Conservation (phyloP, 1,140 invertebrate species). For the Drosophila repleta region DNA sequence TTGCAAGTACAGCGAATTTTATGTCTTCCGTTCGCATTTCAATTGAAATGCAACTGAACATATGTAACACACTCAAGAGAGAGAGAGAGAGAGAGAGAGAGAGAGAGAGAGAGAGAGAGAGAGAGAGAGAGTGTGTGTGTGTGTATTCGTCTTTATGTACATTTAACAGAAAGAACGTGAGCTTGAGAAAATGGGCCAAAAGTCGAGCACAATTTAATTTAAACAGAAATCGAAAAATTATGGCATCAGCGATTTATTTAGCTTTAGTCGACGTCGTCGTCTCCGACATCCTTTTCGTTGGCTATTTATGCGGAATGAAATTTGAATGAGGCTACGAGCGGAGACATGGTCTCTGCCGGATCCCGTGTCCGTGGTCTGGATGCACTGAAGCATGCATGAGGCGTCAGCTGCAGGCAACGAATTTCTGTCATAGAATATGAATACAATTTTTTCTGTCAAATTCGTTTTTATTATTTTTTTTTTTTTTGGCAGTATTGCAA, state of each 20-base stretch:
- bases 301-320: slow-evolving; percentile 51
- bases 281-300: slow-evolving; percentile 33
- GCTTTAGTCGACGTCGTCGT: slow-evolving; percentile 1
- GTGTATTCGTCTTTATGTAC: background rate
- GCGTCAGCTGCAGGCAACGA: slow-evolving; percentile 46
- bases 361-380: slow-evolving; percentile 19
- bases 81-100: too few species aligned
- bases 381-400: slow-evolving; percentile 46
- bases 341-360: background rate
- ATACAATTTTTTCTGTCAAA: slow-evolving; percentile 14
- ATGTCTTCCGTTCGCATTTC: slow-evolving; percentile 44
- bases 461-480: slow-evolving; percentile 2
- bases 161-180: slow-evolving; percentile 11
- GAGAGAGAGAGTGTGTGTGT: slow-evolving; percentile 1
- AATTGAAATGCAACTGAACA: slow-evolving; percentile 12
- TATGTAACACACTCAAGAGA: slow-evolving; percentile 1
- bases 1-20: slow-evolving; percentile 26
- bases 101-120: too few species aligned
- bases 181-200: slow-evolving; percentile 29
- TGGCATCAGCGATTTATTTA: slow-evolving; percentile 37
- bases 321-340: slow-evolving; percentile 34
- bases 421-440: slow-evolving; percentile 48
- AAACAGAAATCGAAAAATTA: slow-evolving; percentile 43
- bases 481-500: slow-evolving; percentile 37
- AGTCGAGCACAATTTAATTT: slow-evolving; percentile 36